A percentile compares a stretch with the other conserved stretches of the same genome.
These are phyloP conservation scores for Natator depressus DNA, from an alignment of 2,113 vertebrate genomes.

Conservation along the genomic window DNA sequence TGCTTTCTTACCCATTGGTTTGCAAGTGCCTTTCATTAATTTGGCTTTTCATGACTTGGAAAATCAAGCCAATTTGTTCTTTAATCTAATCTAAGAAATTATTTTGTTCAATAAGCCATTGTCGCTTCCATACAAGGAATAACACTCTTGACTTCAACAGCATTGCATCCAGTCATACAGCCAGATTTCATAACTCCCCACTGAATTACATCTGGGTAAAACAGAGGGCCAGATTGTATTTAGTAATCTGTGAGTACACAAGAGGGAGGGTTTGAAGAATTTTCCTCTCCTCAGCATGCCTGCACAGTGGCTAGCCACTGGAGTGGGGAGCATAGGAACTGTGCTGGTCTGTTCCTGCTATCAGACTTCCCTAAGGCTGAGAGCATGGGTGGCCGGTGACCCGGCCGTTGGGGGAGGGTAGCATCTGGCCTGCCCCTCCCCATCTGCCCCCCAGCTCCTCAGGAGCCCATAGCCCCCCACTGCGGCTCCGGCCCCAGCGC, in stretches of 20 bases:
- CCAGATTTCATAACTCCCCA: not conserved
- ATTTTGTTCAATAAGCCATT: not conserved
- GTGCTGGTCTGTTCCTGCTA: not conserved
- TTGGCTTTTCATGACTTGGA: not conserved
- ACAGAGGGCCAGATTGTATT: not conserved
- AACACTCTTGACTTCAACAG: not conserved
- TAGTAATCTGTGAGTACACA: not conserved
- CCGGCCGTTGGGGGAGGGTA: no score
- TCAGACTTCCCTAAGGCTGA: not conserved
- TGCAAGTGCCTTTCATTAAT: not conserved
- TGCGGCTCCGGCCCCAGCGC: no score
- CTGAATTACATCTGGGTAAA: fast-evolving
- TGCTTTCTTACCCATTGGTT: not conserved
- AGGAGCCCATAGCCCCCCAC: no score
- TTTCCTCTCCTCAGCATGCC: fast-evolving
- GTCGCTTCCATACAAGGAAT: fast-evolving
- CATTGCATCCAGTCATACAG: not conserved
- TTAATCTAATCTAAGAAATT: constrained; percentile 3
- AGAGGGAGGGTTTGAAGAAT: not conserved
- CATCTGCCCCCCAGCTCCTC: no score
- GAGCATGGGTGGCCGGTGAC: not conserved
- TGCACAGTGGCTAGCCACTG: fast-evolving
- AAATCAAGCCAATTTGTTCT: not conserved
- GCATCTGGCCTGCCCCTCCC: no score
- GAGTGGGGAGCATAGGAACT: not conserved